Conservation (phyloP, 1,140 invertebrate genomes). For the Mercenaria mercenaria region DNA sequence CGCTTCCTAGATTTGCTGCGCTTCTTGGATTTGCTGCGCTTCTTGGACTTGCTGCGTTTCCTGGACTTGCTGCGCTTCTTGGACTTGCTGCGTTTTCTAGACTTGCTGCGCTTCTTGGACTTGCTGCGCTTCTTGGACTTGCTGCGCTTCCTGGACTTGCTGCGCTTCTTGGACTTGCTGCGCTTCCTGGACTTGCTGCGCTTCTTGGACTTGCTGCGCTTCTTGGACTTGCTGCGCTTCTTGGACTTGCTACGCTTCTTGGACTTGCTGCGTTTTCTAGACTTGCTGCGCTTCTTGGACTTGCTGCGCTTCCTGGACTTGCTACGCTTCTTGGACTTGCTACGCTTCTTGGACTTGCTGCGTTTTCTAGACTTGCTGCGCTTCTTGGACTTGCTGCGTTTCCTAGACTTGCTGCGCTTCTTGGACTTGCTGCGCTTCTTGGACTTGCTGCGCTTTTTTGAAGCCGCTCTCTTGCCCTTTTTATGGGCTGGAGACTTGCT, state of each 20-base stretch:
- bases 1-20: constrained; percentile 9
- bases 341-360: constrained; percentile 11
- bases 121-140: constrained; percentile 17
- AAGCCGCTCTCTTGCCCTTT: neutral
- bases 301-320: constrained; percentile 17
- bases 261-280: constrained; percentile 4
- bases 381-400: constrained; percentile 5
- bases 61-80: constrained; percentile 32
- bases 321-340: constrained; percentile 22
- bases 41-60: constrained; percentile 7
- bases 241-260: constrained; percentile 22
- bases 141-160: constrained; percentile 26
- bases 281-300: constrained; percentile 17
- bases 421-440: constrained; percentile 23
- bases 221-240: constrained; percentile 37
- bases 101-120: constrained; percentile 7
- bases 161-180: constrained; percentile 7
- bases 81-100: neutral
- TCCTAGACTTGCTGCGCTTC: constrained; percentile 32
- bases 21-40: constrained; percentile 20
- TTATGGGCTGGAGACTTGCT: neutral
- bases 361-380: constrained; percentile 27
- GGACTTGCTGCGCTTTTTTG: constrained; percentile 11
- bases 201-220: constrained; percentile 11
- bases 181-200: constrained; percentile 35